Evolutionary conservation across 1,140 invertebrate genomes (phyloP).

Genomic region (Orius insidiosus): DNA sequence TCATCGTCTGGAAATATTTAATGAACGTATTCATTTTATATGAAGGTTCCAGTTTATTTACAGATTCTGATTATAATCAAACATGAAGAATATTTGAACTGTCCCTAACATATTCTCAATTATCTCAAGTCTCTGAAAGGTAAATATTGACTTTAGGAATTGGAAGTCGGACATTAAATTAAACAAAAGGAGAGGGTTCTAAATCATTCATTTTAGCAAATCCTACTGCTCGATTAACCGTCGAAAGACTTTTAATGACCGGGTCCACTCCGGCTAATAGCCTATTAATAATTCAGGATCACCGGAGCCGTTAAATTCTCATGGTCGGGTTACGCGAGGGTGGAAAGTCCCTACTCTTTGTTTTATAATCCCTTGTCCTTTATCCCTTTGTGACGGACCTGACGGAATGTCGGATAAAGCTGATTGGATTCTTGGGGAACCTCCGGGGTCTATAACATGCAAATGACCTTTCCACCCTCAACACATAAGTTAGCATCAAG

Average conservation of each 20-base stretch:
- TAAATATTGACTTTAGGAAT: slow-evolving; percentile 4
- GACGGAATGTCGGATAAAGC: slow-evolving; percentile 8
- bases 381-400: neutral
- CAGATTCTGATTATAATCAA: slow-evolving; percentile 2
- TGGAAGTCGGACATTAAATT: neutral
- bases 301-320: neutral
- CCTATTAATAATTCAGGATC: slow-evolving; percentile 8
- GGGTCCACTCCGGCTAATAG: slow-evolving; percentile 7
- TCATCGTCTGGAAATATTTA: too few relatives aligned
- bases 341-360: neutral
- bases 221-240: slow-evolving; percentile 2
- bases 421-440: slow-evolving; percentile 7
- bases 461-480: neutral
- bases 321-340: neutral
- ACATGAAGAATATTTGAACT: neutral
- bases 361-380: slow-evolving; percentile 7
- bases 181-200: neutral
- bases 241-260: slow-evolving; percentile 7
- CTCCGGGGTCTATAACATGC: neutral
- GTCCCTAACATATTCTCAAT: neutral
- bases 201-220: slow-evolving; percentile 1
- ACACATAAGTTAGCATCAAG: slow-evolving; percentile 3
- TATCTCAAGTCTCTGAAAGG: neutral
- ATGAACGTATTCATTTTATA: too few relatives aligned
- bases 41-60: neutral